Conservation (phyloP, 2,797 vertebrate genomes). For the Pipistrellus kuhlii region DNA sequence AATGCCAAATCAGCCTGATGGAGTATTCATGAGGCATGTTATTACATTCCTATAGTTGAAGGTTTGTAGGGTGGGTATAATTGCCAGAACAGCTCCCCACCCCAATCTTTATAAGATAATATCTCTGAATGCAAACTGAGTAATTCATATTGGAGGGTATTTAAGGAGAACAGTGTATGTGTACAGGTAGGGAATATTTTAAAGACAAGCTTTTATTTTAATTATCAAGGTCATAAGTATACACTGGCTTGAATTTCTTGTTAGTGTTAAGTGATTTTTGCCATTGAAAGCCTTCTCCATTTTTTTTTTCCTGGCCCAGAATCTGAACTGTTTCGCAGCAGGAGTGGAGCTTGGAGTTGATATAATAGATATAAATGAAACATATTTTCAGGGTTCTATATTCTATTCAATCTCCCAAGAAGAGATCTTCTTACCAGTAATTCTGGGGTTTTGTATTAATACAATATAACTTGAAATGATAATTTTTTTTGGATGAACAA, state of each 20-base stretch:
- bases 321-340: neutral
- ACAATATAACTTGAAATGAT: neutral
- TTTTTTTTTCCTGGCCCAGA: neutral
- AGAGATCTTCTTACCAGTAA: neutral
- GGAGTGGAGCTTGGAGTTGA: neutral
- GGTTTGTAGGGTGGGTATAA: neutral
- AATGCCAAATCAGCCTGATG: accelerated
- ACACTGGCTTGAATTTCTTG: neutral
- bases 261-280: neutral
- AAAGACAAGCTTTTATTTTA: neutral
- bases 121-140: neutral
- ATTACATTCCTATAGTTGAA: neutral
- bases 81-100: neutral
- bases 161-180: neutral
- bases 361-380: neutral
- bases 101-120: neutral
- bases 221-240: neutral
- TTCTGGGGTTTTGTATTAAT: neutral
- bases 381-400: neutral
- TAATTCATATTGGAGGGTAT: neutral
- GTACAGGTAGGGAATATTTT: neutral
- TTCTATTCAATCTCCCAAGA: neutral
- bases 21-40: neutral
- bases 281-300: neutral
- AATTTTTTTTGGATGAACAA: neutral